A percentile compares a stretch with the other conserved stretches of the same genome.
Conservation (phyloP, 2,113 vertebrate species). For the Coturnix japonica region DNA sequence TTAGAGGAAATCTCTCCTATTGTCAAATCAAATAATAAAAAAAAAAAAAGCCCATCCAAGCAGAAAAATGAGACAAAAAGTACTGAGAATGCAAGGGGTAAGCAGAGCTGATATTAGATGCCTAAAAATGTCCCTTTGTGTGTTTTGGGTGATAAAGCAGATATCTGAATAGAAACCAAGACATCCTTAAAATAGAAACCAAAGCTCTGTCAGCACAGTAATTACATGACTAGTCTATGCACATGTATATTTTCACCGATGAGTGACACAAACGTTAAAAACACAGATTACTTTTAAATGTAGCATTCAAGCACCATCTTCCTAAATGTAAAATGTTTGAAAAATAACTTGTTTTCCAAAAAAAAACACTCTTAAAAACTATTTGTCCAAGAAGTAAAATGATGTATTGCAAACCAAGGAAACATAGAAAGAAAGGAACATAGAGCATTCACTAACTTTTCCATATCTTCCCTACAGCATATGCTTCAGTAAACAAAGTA, state of each 20-base stretch:
- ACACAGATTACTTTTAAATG: neutral
- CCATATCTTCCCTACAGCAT: neutral
- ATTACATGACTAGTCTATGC: neutral
- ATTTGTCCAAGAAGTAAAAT: neutral
- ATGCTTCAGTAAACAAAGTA: neutral
- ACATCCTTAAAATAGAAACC: neutral
- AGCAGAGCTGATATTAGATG: neutral
- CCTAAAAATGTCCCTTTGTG: neutral
- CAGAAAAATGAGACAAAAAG: neutral
- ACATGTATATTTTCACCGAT: neutral
- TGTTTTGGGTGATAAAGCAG: neutral
- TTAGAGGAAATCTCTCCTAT: neutral
- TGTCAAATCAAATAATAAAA: neutral
- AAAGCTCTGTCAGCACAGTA: neutral
- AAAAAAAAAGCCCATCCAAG: neutral
- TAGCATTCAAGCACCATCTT: neutral
- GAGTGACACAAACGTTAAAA: neutral
- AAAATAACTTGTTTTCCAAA: neutral
- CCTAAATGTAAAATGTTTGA: neutral
- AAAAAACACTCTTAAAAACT: neutral
- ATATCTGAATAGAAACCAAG: neutral
- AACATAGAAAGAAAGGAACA: neutral
- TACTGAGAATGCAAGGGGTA: neutral
- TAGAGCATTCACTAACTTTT: neutral
- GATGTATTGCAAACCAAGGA: neutral